A percentile compares a stretch with the other conserved stretches of the same genome.
phyloP scores from a whole-genome alignment of 2,113 vertebrate species.

The Ranitomeya imitator region DNA sequence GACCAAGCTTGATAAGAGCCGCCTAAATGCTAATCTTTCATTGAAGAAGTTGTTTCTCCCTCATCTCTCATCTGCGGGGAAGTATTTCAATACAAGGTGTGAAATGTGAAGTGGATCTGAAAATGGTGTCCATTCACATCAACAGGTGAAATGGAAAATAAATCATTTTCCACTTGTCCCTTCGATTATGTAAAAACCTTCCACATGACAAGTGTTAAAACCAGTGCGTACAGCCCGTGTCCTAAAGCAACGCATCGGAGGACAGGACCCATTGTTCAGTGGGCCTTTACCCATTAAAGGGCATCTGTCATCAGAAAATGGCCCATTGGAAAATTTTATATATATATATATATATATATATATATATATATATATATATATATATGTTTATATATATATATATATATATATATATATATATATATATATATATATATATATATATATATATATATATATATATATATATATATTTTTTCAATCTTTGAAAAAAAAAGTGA shows the following conservation, averaged over 20 bases:
- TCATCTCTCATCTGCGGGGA: background rate
- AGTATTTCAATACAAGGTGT: slow-evolving; percentile 13
- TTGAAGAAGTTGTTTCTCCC: background rate
- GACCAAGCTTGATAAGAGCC: background rate
- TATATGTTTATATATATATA: too few relatives aligned
- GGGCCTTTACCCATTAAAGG: background rate
- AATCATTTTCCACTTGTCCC: slow-evolving; percentile 22
- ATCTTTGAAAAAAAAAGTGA: too few relatives aligned
- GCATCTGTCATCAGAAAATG: too few relatives aligned
- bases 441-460: too few relatives aligned
- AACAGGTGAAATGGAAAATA: background rate
- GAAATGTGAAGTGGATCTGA: background rate
- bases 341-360: too few relatives aligned
- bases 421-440: too few relatives aligned
- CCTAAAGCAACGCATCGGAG: background rate
- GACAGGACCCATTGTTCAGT: background rate
- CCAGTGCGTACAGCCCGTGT: background rate
- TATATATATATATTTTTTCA: too few relatives aligned
- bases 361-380: too few relatives aligned
- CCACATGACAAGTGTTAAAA: background rate
- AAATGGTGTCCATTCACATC: background rate
- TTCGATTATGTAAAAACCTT: slow-evolving; percentile 14
- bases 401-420: too few relatives aligned
- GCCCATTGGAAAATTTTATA: too few relatives aligned
- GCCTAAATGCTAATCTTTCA: background rate